Evolutionary conservation across 2,888 invertebrate genomes (phyloP), one percentile per base, ranked within the genome.

Genomic region (Apotomis capreana): DNA sequence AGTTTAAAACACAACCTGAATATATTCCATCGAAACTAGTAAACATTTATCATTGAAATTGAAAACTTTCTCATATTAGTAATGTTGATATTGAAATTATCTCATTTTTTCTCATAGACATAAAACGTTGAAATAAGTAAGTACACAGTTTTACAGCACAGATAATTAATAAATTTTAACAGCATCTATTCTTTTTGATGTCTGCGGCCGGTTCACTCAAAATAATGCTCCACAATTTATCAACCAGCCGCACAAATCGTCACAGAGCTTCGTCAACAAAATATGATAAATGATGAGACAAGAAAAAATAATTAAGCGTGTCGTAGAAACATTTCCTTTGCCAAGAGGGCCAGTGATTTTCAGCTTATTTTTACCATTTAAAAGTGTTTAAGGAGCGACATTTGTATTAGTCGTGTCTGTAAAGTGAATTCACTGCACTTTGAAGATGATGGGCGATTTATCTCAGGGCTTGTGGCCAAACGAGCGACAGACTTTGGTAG

Each of bases 361-460:
- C 13, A 59, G 57, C 12, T 44, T 60, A 54, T 62, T 68, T 72
- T 60, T 15, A 57, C 67, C 61, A 40, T 60, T 74, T 68, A 62
- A 74, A 70, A 67, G 54, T 59, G 55, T 74, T 70, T 70, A 70
- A 68, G 57, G 59, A 57, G 62, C 57, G 51, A 57, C 52, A 72
- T 72, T 62, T 63, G 75, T 76, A 75, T 64, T 74, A 70, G 70
- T 68, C 71, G 54, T 65, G 65, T 65, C 40, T 1, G 8, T 55
- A 46, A 57, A 65, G 65, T 76, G 64, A 69, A 59, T 52, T 70
- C 46, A 67, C 70, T 74, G 75, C 75, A 77, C 76, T 75, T 78
- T 78, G 81, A 69, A 76, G 75, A 76, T 80, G 78, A 83, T 78
- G 80, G 80, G 70, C 80, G 68, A 81, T 84, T 82, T 74, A 77